Percentiles rank a stretch among this genome's conserved stretches.
These are phyloP conservation scores for Rhodeus uyekii DNA, from an alignment of 2,797 vertebrate genomes.

Conservation along the genomic window DNA sequence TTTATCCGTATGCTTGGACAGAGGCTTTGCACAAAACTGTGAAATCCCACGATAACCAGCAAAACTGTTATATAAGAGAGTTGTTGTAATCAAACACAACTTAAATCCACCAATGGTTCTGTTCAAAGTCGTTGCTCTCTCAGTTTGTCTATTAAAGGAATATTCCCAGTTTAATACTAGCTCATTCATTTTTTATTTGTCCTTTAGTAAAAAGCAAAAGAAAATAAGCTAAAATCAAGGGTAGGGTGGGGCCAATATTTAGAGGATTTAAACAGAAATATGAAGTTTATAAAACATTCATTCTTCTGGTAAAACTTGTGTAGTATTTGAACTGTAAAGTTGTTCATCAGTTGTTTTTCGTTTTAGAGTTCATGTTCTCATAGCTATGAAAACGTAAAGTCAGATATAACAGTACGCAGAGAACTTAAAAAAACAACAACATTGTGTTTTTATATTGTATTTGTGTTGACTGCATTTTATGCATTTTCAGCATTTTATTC, in stretches of 20 bases:
- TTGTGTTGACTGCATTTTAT: too few species aligned
- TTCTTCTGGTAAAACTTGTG: background rate
- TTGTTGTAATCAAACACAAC: constrained; percentile 12
- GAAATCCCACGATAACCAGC: constrained; percentile 3
- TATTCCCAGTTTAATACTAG: background rate
- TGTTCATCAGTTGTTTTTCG: too few species aligned
- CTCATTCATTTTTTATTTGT: background rate
- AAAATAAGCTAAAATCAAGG: background rate
- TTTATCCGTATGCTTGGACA: background rate
- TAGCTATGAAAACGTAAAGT: background rate
- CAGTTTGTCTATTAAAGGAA: constrained; percentile 1
- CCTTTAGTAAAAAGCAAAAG: background rate
- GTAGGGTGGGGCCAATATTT: background rate
- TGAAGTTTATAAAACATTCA: background rate
- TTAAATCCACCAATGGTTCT: background rate
- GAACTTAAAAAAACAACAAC: too few species aligned
- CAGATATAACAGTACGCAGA: background rate
- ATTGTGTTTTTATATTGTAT: too few species aligned
- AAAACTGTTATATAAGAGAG: constrained; percentile 13
- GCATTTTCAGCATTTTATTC: too few species aligned
- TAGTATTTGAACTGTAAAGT: background rate
- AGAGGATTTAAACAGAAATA: background rate
- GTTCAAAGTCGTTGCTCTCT: background rate
- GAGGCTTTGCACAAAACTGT: constrained; percentile 2
- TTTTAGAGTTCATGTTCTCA: too few species aligned